Evolutionary conservation across 2,797 vertebrate species (phyloP), one percentile per base, ranked within the genome.

Genomic region (Takifugu rubripes): DNA sequence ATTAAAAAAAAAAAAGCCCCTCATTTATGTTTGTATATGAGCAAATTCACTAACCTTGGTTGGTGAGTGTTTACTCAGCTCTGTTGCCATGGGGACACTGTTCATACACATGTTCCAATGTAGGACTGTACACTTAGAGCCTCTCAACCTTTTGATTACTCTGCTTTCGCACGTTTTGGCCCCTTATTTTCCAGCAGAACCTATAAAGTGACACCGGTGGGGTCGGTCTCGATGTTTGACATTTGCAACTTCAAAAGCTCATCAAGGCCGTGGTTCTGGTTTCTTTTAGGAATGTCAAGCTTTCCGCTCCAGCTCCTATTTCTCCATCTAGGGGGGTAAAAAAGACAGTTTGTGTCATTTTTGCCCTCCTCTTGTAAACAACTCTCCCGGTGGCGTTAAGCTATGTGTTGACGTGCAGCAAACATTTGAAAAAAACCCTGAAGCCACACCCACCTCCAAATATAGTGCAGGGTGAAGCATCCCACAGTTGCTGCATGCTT

Each of bases 351-450:
- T 40, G 89, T 86, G 88, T 82, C 72, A 76, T 80, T 79, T 66
- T 83, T 77, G 36, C 71, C 64, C 46, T 82, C 72, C 49, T 74
- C 73, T 68, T 79, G 72, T 87, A 91, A 90, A 90, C 86, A 89
- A 74, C 74, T 78, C 73, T 68, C 65, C 70, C 54, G 46, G 26
- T 26, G 45, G 53, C 36, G 56, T 76, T 65, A 81, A 78, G 78
- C 69, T 81, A 59, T 70, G 36, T 58, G 63, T 59, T 25, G 49
- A 68, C 25, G 15, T 74, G 61, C 62, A 65, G 31, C 42, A 27
- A 40, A 59, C 69, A 5, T 25, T 9, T 51, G 47, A 21, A 61
- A 56, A 55, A 40, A 3, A 14, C 12, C 36, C 36, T 4, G 36
- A 40, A 40, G 12, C 12, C 36, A 40, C 21, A 40, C 12, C 11